Evolutionary conservation across 2,797 vertebrate genomes (phyloP).

Genomic region (Coregonus suidteri): DNA sequence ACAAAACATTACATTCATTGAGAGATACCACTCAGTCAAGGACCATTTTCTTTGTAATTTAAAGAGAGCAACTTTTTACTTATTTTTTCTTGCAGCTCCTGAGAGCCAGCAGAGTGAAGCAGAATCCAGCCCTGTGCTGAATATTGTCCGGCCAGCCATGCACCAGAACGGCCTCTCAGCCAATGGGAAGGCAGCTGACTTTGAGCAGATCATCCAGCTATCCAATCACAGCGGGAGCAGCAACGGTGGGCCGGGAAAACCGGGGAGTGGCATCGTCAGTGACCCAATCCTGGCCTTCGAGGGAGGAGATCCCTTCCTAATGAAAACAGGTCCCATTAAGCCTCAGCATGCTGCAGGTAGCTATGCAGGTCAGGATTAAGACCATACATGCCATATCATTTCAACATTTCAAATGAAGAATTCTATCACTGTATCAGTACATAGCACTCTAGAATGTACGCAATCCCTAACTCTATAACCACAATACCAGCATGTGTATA

Average conservation of each 20-base stretch:
- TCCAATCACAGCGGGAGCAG: slow-evolving; percentile 67
- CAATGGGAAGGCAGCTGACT: slow-evolving; percentile 70
- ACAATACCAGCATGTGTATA: too few relatives aligned
- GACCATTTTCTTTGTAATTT: not conserved
- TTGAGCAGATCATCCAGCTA: slow-evolving; percentile 72
- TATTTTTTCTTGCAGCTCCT: slow-evolving; percentile 43
- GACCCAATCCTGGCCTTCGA: slow-evolving; percentile 86
- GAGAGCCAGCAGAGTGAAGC: slow-evolving; percentile 42
- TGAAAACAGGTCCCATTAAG: slow-evolving; percentile 87
- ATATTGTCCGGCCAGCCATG: slow-evolving; percentile 79
- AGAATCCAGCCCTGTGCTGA: slow-evolving; percentile 69
- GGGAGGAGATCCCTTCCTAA: slow-evolving; percentile 87
- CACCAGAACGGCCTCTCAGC: slow-evolving; percentile 89
- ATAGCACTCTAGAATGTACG: too few relatives aligned
- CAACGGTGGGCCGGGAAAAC: slow-evolving; percentile 52
- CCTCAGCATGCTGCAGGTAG: slow-evolving; percentile 91
- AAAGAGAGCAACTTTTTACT: too few relatives aligned
- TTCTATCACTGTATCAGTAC: too few relatives aligned
- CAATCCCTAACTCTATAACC: too few relatives aligned
- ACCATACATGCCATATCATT: too few relatives aligned
- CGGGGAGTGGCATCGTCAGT: slow-evolving; percentile 52
- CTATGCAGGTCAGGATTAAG: not conserved
- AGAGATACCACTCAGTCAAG: not conserved
- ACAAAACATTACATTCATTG: too few relatives aligned
- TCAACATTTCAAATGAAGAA: too few relatives aligned